Percentiles rank a stretch among this genome's conserved stretches.
These are phyloP conservation scores for Corythoichthys haematopterus DNA, from an alignment of 2,113 vertebrate species.

Conservation along the genomic window DNA sequence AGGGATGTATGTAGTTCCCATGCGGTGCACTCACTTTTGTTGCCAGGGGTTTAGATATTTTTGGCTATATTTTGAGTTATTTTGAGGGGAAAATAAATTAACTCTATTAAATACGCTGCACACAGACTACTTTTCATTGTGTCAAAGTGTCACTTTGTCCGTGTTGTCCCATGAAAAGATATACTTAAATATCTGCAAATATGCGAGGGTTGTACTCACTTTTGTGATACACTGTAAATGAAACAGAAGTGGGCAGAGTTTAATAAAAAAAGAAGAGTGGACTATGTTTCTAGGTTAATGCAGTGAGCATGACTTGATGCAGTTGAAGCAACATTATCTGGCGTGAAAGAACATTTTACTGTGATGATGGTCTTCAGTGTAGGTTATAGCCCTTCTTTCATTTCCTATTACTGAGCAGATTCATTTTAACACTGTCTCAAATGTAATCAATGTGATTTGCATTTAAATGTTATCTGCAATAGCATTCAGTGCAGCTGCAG, in stretches of 20 bases:
- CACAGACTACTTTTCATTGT: too few species aligned
- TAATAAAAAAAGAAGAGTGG: background rate
- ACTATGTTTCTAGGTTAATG: background rate
- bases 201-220: too few species aligned
- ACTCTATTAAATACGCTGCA: too few species aligned
- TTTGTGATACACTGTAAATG: background rate
- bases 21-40: too few species aligned
- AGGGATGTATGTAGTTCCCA: too few species aligned
- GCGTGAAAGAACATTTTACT: background rate
- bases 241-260: background rate
- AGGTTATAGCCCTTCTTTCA: slow-evolving; percentile 15
- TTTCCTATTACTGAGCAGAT: slow-evolving; percentile 12
- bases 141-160: too few species aligned
- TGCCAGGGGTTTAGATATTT: too few species aligned
- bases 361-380: slow-evolving; percentile 30
- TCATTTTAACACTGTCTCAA: slow-evolving; percentile 23
- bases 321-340: slow-evolving; percentile 10
- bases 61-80: too few species aligned
- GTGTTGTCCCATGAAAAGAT: too few species aligned
- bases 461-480: slow-evolving; percentile 50
- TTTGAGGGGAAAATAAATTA: too few species aligned
- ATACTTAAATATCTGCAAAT: too few species aligned
- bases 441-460: slow-evolving; percentile 53
- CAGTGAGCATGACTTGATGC: slow-evolving; percentile 7
- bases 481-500: slow-evolving; percentile 12